phyloP scores from a whole-genome alignment of 2,113 vertebrate genomes.

The Elephas maximus region DNA sequence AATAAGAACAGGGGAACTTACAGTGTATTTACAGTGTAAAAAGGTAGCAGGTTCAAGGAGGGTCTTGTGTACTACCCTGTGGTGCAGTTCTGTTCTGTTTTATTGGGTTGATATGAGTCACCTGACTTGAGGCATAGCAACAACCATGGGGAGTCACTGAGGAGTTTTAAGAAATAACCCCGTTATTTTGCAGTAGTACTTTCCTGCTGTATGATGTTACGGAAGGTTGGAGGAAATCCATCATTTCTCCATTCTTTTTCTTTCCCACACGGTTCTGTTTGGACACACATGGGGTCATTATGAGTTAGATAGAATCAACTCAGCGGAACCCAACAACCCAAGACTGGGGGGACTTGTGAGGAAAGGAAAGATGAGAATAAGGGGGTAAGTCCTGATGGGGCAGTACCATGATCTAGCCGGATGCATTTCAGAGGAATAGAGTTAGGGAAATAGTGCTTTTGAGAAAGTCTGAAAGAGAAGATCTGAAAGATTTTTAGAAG shows the following conservation, averaged over 20 bases:
- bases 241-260: neutral
- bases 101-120: too few species aligned
- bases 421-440: neutral
- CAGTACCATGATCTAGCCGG: neutral
- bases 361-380: neutral
- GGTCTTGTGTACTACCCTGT: neutral
- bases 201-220: neutral
- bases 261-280: neutral
- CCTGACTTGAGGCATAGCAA: too few species aligned
- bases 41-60: neutral
- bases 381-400: neutral
- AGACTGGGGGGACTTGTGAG: neutral
- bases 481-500: constrained; percentile 32
- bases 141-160: neutral
- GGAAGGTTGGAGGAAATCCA: neutral
- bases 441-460: constrained; percentile 1
- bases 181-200: neutral
- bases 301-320: too few species aligned
- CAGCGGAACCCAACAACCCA: too few species aligned
- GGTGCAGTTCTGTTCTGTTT: too few species aligned
- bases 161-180: neutral
- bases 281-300: too few species aligned
- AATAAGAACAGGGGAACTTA: too few species aligned
- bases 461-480: neutral
- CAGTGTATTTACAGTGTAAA: neutral